Base-by-base conservation (phyloP, 2,797 vertebrate genomes). In the Thamnophis elegans region DNA sequence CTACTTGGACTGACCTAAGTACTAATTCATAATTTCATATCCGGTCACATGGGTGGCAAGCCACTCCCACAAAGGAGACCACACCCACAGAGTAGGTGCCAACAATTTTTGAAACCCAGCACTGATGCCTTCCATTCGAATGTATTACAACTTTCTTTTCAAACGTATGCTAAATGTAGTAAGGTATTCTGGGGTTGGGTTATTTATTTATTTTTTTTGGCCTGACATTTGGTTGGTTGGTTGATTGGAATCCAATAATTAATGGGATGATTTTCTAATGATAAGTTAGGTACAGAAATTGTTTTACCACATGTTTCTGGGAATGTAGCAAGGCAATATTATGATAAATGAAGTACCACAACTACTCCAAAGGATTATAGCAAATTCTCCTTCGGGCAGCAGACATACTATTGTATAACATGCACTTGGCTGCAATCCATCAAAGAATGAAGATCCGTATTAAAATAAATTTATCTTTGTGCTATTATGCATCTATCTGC, bases 221-320 rank as follows among this genome's bases (percentile, higher is more conserved):
- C 32, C 55, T 92, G 90, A 87, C 53, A 58, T 28, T 60, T 90
- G 85, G 4, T 68, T 92, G 92, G 88, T 68, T 92, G 92, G 92
- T 73, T 87, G 92, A 88, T 73, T 87, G 82, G 53, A 68, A 42
- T 54, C 78, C 92, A 92, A 68, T 82, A 68, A 65, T 90, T 92
- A 92, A 90, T 92, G 88, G 82, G 56, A 68, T 87, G 53, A 87
- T 85, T 87, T 90, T 90, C 60, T 85, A 86, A 89, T 89, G 89
- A 89, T 86, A 32, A 56, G 10, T 59, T 92, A 88, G n/a, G 22
- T 92, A 86, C 13, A 65, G 58, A 89, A 85, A 89, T 89, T 92
- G 82, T 85, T 89, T 88, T 59, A 55, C 51, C 88, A 65, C 91
- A 88, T 92, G 91, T 65, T 89, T 86, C 91, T 78, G 86, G 51